phyloP scores from a whole-genome alignment of 2,113 vertebrate species.

The Gorilla gorilla region DNA sequence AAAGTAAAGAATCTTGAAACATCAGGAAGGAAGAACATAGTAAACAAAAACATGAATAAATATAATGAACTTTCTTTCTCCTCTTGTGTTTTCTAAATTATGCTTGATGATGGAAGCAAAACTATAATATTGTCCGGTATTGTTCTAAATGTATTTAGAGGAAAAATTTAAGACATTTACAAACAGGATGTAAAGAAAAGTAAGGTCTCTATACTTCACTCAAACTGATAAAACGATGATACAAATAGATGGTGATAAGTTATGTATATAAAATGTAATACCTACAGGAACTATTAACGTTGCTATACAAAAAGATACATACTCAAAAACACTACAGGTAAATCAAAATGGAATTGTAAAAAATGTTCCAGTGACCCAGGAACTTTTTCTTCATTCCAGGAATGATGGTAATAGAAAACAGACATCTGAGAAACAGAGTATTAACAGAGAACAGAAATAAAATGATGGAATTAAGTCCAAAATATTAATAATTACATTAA shows the following conservation, averaged over 20 bases:
- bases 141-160: neutral
- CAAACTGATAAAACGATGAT: neutral
- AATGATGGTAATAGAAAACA: neutral
- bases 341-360: neutral
- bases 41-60: neutral
- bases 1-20: neutral
- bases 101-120: neutral
- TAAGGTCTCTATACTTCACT: neutral
- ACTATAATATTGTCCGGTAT: neutral
- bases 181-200: neutral
- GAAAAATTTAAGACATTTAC: neutral
- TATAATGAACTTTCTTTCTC: neutral
- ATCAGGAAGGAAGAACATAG: neutral
- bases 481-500: conserved; percentile 24
- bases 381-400: neutral
- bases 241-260: neutral
- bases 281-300: neutral
- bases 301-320: neutral
- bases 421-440: neutral
- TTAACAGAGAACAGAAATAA: neutral
- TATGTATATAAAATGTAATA: neutral
- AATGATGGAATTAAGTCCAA: neutral
- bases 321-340: neutral
- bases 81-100: neutral
- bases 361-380: neutral